A percentile compares a stretch with the other conserved stretches of the same genome.
These are phyloP conservation scores for Paedocypris micromegethes DNA, from an alignment of 2,797 vertebrate genomes.

Conservation along the genomic window DNA sequence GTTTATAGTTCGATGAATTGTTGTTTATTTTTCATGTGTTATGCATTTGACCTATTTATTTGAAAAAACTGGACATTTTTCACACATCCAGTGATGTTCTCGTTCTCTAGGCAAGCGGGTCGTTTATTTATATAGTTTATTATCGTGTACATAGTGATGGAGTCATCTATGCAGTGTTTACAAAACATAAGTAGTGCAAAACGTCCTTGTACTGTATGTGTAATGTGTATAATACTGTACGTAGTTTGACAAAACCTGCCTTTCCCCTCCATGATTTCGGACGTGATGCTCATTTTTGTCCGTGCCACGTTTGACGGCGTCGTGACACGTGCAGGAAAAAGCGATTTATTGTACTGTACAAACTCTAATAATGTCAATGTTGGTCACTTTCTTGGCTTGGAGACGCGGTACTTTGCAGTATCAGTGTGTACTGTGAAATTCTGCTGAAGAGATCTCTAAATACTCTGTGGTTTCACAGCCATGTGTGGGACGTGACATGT, in stretches of 20 bases:
- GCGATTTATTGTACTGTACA: slow-evolving; percentile 40
- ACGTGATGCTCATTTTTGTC: slow-evolving; percentile 47
- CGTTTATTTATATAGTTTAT: slow-evolving; percentile 62
- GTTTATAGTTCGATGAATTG: too few species aligned
- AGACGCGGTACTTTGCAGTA: slow-evolving; percentile 37
- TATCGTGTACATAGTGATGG: slow-evolving; percentile 62
- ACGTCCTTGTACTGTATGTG: slow-evolving; percentile 54
- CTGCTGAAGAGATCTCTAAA: slow-evolving; percentile 29
- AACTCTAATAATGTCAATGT: slow-evolving; percentile 23
- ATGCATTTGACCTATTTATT: slow-evolving; percentile 22
- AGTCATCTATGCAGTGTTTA: slow-evolving; percentile 68
- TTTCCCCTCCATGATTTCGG: slow-evolving; percentile 49
- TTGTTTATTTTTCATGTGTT: not conserved
- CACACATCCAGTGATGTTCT: slow-evolving; percentile 9
- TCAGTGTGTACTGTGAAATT: slow-evolving; percentile 35
- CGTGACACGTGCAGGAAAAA: slow-evolving; percentile 37
- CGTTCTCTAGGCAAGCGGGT: too few species aligned
- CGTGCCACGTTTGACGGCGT: slow-evolving; percentile 30
- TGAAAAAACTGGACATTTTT: slow-evolving; percentile 26
- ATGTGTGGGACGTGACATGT: slow-evolving; percentile 25
- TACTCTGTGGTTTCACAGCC: slow-evolving; percentile 22
- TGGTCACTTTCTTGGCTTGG: slow-evolving; percentile 12
- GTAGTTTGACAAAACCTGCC: slow-evolving; percentile 54
- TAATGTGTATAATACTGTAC: slow-evolving; percentile 53
- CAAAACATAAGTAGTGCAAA: slow-evolving; percentile 62